phyloP scores from a whole-genome alignment of 2,888 invertebrate species.

The Apomyelois bistriatella region DNA sequence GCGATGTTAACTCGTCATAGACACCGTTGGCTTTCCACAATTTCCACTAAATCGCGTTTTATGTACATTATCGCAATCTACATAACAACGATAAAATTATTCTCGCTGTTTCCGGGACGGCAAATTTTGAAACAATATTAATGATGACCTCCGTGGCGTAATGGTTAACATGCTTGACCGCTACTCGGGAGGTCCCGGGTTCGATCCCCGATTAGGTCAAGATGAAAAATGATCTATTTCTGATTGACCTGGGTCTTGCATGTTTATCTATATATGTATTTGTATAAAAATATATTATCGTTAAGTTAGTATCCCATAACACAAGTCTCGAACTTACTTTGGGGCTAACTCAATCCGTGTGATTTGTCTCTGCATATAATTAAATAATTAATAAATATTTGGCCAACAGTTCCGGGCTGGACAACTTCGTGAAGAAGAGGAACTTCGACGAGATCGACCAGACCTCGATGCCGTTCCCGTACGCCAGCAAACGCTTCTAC shows the following conservation, averaged over 20 bases:
- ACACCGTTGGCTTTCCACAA: neutral
- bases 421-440: constrained; percentile 73
- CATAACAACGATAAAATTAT: constrained; percentile 7
- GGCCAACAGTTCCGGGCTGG: constrained; percentile 62
- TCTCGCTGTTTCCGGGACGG: neutral
- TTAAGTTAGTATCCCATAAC: no score
- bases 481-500: constrained; percentile 75
- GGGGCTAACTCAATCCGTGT: no score
- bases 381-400: neutral
- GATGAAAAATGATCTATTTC: no score
- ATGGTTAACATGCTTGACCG: no score
- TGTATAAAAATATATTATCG: no score
- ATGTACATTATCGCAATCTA: neutral
- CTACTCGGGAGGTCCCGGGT: no score
- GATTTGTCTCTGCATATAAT: no score
- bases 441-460: constrained; percentile 84
- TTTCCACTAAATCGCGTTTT: neutral
- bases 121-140: neutral
- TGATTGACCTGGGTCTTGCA: no score
- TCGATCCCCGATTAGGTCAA: no score
- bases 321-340: no score
- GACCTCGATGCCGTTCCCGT: constrained; percentile 69
- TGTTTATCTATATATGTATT: no score
- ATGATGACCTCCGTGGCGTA: no score
- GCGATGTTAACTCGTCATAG: neutral